Conservation (phyloP, 37 sponge, comb jelly and placozoan genomes). For the Mnemiopsis leidyi region DNA sequence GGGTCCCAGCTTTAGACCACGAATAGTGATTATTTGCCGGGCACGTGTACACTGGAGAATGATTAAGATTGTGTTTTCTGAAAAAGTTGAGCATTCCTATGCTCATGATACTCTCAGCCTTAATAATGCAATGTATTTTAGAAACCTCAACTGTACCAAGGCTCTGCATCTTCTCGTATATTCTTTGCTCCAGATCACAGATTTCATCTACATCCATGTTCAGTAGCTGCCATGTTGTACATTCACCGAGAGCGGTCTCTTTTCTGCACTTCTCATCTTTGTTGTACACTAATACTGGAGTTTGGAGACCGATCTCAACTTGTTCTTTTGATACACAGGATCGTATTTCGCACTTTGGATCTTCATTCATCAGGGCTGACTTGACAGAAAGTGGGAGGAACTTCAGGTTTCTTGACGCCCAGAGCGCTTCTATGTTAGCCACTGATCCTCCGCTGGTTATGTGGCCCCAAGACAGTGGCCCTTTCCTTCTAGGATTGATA, state of each 20-base stretch:
- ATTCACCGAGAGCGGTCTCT: not conserved
- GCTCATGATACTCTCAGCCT: not conserved
- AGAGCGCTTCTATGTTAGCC: constrained; percentile 66
- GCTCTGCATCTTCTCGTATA: not conserved
- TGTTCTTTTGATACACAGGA: not conserved
- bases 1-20: constrained; percentile 63
- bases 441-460: constrained; percentile 45
- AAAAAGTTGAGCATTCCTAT: not conserved
- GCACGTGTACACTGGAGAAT: not conserved
- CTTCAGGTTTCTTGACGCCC: constrained; percentile 64
- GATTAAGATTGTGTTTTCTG: not conserved
- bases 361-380: not conserved
- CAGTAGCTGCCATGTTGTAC: not conserved
- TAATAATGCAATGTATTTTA: not conserved
- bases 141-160: not conserved
- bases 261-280: not conserved
- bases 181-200: not conserved
- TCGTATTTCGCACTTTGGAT: not conserved
- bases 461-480: constrained; percentile 60
- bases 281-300: not conserved
- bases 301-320: not conserved
- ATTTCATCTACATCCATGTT: constrained; percentile 26
- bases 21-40: constrained; percentile 52
- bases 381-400: constrained; percentile 12
- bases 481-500: not conserved